Evolutionary conservation across 2,113 vertebrate genomes (phyloP), one percentile per base, ranked within the genome.

Genomic region (Tupaia tana): DNA sequence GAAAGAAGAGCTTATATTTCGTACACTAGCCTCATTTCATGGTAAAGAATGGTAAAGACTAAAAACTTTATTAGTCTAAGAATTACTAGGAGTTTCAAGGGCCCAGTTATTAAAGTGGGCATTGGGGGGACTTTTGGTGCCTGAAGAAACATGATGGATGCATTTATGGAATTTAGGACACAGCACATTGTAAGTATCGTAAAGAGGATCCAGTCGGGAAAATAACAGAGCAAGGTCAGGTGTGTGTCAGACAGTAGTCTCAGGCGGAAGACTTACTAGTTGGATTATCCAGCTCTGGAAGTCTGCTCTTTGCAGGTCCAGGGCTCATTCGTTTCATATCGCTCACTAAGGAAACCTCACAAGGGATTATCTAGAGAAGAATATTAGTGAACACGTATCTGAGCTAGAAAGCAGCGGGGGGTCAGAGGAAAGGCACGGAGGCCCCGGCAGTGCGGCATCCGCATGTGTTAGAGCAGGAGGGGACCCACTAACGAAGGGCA

Each of bases 401-500:
- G 86, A 43, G 70, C 66, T 67, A 84, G 66, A 95, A 94, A 89
- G 15, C 88, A 43, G 52, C 56, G 15, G 75, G 24, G 2, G 82
- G 70, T 9, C 3, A 27, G 43, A 43, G 64, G 12, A 66, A 16
- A 73, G 31, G 3, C 54, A 13, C 1, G 8, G 7, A 24, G 63
- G 20, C 11, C 24, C 82, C 24, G 1, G 9, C 3, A 58, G 29
- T 0, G 2, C 9, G 20, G 7, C 6, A 5, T 20, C 43, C 59
- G 9, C 27, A 2, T 16, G 15, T 31, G 67, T 16, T 7, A 13
- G 31, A 20, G 29, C 70, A 70, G 73, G 56, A 59, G 67, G 4
- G 3, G 29, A 66, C 63, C 88, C 63, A 25, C 56, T 16, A 27
- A 69, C 29, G 22, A 20, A 66, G 22, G 14, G 25, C 4, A 34